Conservation (phyloP, 2,888 invertebrate species). For the Lycia hirtaria region DNA sequence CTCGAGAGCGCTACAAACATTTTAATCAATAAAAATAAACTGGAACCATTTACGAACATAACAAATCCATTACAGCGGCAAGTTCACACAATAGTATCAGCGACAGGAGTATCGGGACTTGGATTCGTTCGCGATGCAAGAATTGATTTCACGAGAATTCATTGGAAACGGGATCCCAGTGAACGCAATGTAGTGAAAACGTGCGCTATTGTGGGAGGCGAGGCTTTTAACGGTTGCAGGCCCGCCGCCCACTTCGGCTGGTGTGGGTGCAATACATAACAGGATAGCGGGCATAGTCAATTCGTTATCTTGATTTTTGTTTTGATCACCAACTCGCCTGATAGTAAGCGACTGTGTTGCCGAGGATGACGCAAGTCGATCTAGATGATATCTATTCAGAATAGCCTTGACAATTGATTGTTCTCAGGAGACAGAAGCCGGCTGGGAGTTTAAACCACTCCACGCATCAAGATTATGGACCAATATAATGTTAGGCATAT, state of each 20-base stretch:
- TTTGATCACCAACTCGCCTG: too few relatives aligned
- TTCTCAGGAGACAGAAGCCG: too few relatives aligned
- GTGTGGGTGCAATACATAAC: conserved; percentile 7
- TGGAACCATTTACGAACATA: conserved; percentile 24
- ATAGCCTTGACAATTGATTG: too few relatives aligned
- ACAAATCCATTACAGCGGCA: conserved; percentile 26
- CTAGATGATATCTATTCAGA: too few relatives aligned
- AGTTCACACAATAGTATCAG: conserved; percentile 18
- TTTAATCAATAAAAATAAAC: conserved; percentile 13
- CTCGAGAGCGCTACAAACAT: not conserved
- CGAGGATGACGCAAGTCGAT: too few relatives aligned
- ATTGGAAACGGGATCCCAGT: conserved; percentile 66
- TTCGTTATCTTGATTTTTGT: too few relatives aligned
- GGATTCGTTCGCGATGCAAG: conserved; percentile 40
- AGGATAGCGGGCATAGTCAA: too few relatives aligned
- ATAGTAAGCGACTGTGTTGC: too few relatives aligned
- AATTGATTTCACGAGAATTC: conserved; percentile 65
- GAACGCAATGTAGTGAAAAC: conserved; percentile 73
- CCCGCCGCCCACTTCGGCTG: conserved; percentile 29
- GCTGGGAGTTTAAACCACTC: too few relatives aligned
- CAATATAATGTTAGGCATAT: too few relatives aligned
- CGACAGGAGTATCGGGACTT: conserved; percentile 17
- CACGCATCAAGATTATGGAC: too few relatives aligned
- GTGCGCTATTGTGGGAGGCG: conserved; percentile 66
- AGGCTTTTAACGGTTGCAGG: conserved; percentile 61